A percentile compares a stretch with the other conserved stretches of the same genome.
phyloP scores from a whole-genome alignment of 2,113 vertebrate genomes.

The Tupaia chinensis region DNA sequence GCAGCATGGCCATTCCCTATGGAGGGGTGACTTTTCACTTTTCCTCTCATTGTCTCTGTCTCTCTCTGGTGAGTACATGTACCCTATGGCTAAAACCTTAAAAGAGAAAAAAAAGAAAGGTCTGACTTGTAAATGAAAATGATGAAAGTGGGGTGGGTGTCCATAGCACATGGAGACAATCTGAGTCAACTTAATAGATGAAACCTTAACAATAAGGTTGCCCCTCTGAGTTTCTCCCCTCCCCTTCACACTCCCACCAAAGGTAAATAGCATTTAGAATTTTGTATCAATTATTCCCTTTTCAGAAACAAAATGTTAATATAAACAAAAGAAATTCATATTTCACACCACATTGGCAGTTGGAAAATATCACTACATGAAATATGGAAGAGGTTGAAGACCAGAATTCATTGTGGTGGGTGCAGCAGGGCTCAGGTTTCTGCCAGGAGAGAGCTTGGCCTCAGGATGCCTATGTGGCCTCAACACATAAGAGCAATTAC shows the following conservation, averaged over 20 bases:
- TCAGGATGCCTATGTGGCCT: conserved; percentile 68
- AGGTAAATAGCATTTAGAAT: too few species aligned
- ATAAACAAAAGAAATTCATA: not conserved
- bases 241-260: too few species aligned
- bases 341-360: not conserved
- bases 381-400: not conserved
- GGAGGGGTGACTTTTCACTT: too few species aligned
- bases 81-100: too few species aligned
- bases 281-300: too few species aligned
- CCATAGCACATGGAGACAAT: not conserved
- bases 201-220: too few species aligned
- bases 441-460: not conserved
- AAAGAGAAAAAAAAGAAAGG: not conserved
- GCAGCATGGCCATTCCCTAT: too few species aligned
- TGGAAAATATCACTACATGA: not conserved
- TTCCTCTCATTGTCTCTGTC: too few species aligned
- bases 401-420: not conserved
- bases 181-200: too few species aligned
- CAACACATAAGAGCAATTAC: conserved; percentile 77
- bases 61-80: too few species aligned
- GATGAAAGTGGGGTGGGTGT: not conserved
- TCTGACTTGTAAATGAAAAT: conserved; percentile 1
- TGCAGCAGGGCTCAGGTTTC: conserved; percentile 7
- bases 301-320: too few species aligned
- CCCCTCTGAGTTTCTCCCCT: too few species aligned